phyloP scores from a whole-genome alignment of 1,140 invertebrate species.

The Zaprionus nigranus region DNA sequence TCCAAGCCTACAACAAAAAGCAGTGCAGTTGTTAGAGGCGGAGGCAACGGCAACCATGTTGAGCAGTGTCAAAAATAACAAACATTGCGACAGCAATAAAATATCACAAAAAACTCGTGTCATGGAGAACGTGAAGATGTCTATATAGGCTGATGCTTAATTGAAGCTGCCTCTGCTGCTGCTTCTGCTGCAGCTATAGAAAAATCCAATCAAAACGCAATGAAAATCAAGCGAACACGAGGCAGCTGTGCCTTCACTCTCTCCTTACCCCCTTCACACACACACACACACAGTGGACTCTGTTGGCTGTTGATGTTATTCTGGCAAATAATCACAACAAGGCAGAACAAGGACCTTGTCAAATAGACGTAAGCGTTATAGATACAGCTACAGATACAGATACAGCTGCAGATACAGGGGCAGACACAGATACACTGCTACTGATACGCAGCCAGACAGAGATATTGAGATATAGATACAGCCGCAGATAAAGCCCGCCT shows the following conservation, averaged over 20 bases:
- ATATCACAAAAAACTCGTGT: constrained; percentile 55
- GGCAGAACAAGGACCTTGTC: constrained; percentile 69
- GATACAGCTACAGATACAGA: constrained; percentile 38
- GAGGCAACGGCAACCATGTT: no score
- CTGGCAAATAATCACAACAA: constrained; percentile 78
- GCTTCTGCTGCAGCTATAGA: constrained; percentile 53
- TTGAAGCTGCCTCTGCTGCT: constrained; percentile 53
- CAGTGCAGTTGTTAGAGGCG: constrained; percentile 61
- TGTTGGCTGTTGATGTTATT: constrained; percentile 71
- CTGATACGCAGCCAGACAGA: constrained; percentile 1
- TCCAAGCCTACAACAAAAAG: constrained; percentile 30
- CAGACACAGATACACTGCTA: constrained; percentile 4
- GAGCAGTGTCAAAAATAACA: constrained; percentile 71
- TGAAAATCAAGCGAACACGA: constrained; percentile 59
- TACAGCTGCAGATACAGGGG: constrained; percentile 34
- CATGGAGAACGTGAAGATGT: constrained; percentile 5
- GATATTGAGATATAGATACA: constrained; percentile 39
- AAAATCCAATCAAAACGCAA: constrained; percentile 82
- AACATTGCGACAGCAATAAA: constrained; percentile 81
- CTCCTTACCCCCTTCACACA: constrained; percentile 5
- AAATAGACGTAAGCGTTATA: constrained; percentile 75
- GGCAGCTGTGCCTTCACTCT: constrained; percentile 44
- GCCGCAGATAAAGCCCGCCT: constrained; percentile 43
- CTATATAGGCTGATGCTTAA: constrained; percentile 54
- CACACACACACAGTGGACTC: constrained; percentile 19